Base-by-base conservation (phyloP, 2,113 vertebrate genomes). In the Monopterus albus region DNA sequence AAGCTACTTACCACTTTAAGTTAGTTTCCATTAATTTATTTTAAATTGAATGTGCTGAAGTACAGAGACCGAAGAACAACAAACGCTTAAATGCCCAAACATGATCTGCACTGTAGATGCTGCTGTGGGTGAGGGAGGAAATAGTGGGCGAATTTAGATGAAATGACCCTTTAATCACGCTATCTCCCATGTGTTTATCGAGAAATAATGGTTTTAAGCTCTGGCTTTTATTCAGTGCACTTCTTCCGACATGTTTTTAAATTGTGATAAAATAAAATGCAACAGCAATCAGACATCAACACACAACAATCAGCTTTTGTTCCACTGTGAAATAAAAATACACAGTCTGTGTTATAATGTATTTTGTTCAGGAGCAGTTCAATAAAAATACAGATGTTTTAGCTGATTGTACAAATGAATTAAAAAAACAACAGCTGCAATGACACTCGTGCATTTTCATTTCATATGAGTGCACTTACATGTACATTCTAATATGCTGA, bases 381-480 rank as follows among this genome's bases (percentile, higher is more conserved):
- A 76, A 73, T 81, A 91, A 91, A 91, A 91, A 89, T 83, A 86
- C 78, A 87, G 59, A 85, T 61, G 69, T 66, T 52, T 80, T 57
- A 64, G 69, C 67, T 81, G 89, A 93, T 93, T 94, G 88, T 95
- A 97, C 94, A 95, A 97, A 96, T 94, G 88, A 93, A 91, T 87
- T 64, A 92, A 93, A 91, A 94, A 94, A 94, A 76, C 93, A 91
- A 1, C 88, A 93, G 93, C 87, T 94, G 94, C 92, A 92, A 70
- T 83, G 76, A 82, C 42, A 63, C 50, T 86, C 85, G 86, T 92
- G 88, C 88, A 84, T 42, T 64, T 85, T n/a, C n/a, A n/a, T n/a
- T 76, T 81, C 85, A 89, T 65, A 74, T 79, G 88, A 89, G 86
- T 88, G 90, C 88, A 83, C 86, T 79, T 78, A 90, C 83, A 91